Conservation (phyloP, 2,888 invertebrate species). For the Alentia gelatinosa region DNA sequence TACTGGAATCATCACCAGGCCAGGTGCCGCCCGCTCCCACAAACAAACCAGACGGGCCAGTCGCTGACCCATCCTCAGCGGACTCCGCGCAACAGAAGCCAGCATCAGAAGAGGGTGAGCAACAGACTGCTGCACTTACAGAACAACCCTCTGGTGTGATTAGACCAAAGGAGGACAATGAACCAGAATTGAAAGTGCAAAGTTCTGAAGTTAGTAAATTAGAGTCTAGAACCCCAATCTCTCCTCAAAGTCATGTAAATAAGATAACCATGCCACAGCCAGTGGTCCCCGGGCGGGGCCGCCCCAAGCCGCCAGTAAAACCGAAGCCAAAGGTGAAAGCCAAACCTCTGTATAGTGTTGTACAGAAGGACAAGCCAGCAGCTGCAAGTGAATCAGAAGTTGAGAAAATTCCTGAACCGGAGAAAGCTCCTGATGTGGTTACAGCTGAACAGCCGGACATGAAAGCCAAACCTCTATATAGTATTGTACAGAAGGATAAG, state of each 20-base stretch:
- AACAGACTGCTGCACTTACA: not conserved
- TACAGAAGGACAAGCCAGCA: not conserved
- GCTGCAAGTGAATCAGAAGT: not conserved
- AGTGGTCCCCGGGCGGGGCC: not conserved
- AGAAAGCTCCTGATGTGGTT: not conserved
- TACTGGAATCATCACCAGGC: not conserved
- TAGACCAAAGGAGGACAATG: not conserved
- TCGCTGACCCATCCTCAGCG: not conserved
- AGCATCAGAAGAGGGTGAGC: not conserved
- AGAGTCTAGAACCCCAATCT: no score
- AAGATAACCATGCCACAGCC: not conserved
- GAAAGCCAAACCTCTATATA: not conserved
- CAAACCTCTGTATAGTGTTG: not conserved
- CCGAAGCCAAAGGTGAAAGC: conserved; percentile 1
- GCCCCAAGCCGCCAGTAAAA: conserved; percentile 9
- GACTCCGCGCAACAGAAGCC: not conserved
- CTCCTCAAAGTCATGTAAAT: not conserved
- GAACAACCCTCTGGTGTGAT: not conserved
- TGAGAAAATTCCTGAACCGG: not conserved
- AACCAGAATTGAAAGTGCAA: not conserved
- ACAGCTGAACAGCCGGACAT: not conserved
- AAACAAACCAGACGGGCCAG: not conserved
- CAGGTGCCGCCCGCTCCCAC: not conserved
- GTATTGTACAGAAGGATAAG: not conserved
- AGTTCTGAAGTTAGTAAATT: not conserved